These are phyloP conservation scores for Folsomia manolachei DNA, from an alignment of 2,888 invertebrate species.

Conservation along the genomic window DNA sequence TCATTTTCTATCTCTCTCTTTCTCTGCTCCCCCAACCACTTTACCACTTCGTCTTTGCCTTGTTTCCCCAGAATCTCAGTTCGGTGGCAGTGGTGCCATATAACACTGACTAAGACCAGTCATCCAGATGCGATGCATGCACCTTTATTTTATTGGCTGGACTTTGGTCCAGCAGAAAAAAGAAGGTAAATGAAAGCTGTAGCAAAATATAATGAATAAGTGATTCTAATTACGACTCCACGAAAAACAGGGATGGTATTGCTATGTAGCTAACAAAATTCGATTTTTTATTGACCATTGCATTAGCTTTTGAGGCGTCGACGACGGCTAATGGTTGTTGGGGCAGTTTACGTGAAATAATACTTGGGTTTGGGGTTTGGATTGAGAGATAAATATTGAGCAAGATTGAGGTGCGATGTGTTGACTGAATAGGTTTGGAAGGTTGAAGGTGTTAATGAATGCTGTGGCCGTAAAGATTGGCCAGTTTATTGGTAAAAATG, in stretches of 20 bases:
- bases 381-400: conserved; percentile 25
- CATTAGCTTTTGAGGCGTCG: conserved; percentile 1
- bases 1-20: neutral
- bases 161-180: neutral
- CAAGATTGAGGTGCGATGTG: conserved; percentile 10
- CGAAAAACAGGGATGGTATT: neutral
- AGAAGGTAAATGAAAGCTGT: neutral
- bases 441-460: conserved; percentile 22
- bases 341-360: conserved; percentile 6
- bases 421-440: neutral
- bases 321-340: conserved; percentile 3
- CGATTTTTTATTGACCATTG: conserved; percentile 2
- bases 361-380: neutral
- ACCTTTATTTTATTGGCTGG: neutral
- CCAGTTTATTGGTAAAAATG: conserved; percentile 10
- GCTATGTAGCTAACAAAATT: neutral
- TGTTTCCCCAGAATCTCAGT: neutral
- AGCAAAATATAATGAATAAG: neutral
- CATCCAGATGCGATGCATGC: neutral
- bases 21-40: neutral
- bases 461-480: conserved; percentile 9
- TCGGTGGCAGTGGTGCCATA: too few species aligned
- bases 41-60: neutral
- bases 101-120: too few species aligned
- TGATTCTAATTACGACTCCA: neutral